Base-by-base conservation (phyloP, 2,797 vertebrate species). In the Cyclura pinguis region DNA sequence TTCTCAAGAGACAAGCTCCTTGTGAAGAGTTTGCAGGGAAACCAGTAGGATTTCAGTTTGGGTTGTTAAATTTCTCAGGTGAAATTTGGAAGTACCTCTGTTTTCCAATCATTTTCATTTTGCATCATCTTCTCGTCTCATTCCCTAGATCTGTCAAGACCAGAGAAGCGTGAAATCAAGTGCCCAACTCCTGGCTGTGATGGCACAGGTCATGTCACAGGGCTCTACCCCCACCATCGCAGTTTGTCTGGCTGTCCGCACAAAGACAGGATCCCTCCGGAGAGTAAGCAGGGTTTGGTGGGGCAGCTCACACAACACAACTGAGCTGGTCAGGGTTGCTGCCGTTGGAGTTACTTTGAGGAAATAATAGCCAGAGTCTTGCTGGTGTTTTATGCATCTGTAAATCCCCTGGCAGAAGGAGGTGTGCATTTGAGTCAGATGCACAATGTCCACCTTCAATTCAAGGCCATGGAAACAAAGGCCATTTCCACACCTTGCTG, bases 201-300 rank as follows among this genome's bases (percentile, higher is more conserved):
- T 78, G 99, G 99, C 88, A 99, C 99, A 0, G 99, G 99, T 81
- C 99, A 99, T 0, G 99, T 99, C 93, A 99, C 99, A 0, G 99
- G 99, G n/a, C 97, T 99, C 64, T 99, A 99, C 96, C 99, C 99
- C 72, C 99, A 99, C 96, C 99, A 99, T 80, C 98, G 99, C 95
- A 99, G 99, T 97, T 97, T 99, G 95, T 99, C 99, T 1, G 99
- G 99, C 57, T 99, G 99, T 95, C 99, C 99, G 38, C 99, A 99
- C 98, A 99, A 99, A 96, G 99, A 99, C 97, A 98, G 99, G 96
- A 99, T 99, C 94, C 99, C 99, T 92, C 99, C 99, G 0, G 99
- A 99, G 97, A 99, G 99, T 99, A 97, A 99, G 99, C 98, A 32
- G 67, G 67, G 91, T 47, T 12, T 0, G 35, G 13, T 81, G 0